Evolutionary conservation across 64 coral and sea anemone genomes (phyloP).

Genomic region (Montipora cactus): DNA sequence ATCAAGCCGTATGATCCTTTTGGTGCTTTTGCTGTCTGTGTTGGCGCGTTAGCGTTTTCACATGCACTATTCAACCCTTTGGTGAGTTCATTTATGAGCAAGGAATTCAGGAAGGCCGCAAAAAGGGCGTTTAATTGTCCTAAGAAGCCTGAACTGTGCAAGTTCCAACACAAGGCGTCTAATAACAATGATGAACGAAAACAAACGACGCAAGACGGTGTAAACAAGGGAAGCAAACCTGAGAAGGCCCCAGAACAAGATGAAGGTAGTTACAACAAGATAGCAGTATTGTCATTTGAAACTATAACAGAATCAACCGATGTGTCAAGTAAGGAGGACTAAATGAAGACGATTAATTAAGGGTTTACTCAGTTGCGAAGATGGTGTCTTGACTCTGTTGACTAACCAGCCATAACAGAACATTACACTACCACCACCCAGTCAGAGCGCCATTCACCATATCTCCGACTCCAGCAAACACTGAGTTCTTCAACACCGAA

Average conservation of each 20-base stretch:
- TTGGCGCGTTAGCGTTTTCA: conserved; percentile 42
- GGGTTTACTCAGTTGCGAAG: too few relatives aligned
- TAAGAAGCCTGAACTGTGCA: not conserved
- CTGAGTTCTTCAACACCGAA: too few relatives aligned
- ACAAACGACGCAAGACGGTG: not conserved
- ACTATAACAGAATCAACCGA: conserved; percentile 11
- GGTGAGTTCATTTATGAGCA: conserved; percentile 36
- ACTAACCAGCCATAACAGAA: too few relatives aligned
- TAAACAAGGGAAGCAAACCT: not conserved
- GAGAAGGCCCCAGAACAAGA: not conserved
- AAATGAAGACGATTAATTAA: not conserved
- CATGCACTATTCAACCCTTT: conserved; percentile 60
- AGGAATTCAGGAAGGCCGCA: conserved; percentile 60
- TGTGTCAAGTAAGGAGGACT: not conserved
- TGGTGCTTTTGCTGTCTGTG: not conserved
- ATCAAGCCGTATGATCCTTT: conserved; percentile 27
- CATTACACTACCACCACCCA: too few relatives aligned
- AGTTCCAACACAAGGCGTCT: not conserved
- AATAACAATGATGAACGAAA: not conserved
- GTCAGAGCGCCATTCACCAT: too few relatives aligned
- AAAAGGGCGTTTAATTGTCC: conserved; percentile 20
- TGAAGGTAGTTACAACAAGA: not conserved
- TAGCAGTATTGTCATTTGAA: conserved; percentile 1
- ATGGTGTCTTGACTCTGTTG: too few relatives aligned
- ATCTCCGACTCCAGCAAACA: too few relatives aligned